phyloP scores from a whole-genome alignment of 2,113 vertebrate species.

The Propithecus coquereli region DNA sequence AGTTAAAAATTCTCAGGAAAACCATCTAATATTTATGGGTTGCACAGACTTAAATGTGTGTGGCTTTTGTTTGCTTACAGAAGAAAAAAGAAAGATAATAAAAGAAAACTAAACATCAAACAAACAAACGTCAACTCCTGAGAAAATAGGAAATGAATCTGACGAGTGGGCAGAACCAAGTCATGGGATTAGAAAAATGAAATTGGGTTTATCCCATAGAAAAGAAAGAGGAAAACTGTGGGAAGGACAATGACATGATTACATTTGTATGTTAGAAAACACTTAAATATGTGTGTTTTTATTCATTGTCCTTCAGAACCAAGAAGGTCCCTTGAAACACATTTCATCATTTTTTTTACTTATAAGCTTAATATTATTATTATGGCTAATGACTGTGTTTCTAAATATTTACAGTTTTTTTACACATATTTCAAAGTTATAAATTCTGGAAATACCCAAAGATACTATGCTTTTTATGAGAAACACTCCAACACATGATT shows the following conservation, averaged over 20 bases:
- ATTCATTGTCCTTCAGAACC: background rate
- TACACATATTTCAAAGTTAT: background rate
- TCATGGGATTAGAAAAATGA: background rate
- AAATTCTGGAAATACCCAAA: background rate
- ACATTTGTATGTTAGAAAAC: background rate
- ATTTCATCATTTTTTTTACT: background rate
- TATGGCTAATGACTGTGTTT: background rate
- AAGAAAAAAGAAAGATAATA: background rate
- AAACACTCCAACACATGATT: background rate
- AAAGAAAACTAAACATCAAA: background rate
- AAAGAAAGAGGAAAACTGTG: background rate
- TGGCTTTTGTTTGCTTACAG: background rate
- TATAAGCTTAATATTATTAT: background rate
- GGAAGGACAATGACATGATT: background rate
- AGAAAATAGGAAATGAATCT: background rate
- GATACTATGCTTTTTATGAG: background rate
- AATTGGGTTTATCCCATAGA: background rate
- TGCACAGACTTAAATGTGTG: background rate
- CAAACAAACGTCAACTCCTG: background rate
- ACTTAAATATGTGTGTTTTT: background rate
- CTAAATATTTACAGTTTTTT: background rate
- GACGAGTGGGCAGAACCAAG: background rate
- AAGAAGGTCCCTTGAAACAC: background rate
- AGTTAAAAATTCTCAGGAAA: background rate
- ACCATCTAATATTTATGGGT: background rate